Evolutionary conservation across 2,797 vertebrate species (phyloP).

Genomic region (Dallia pectoralis): DNA sequence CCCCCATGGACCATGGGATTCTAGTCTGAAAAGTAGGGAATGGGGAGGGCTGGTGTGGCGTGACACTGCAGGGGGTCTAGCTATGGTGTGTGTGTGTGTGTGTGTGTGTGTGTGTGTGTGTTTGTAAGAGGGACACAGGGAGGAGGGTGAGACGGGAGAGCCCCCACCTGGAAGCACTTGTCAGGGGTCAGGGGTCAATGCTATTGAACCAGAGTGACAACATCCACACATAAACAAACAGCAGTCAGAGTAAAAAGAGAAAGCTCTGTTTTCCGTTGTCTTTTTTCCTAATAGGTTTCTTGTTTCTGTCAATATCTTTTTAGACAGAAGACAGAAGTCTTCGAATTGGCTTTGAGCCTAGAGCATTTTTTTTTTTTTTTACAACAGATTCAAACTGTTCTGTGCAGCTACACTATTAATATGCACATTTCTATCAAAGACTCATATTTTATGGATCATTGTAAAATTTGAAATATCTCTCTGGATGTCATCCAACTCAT

Average conservation of each 20-base stretch:
- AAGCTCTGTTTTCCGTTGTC: conserved; percentile 35
- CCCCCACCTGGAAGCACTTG: conserved; percentile 79
- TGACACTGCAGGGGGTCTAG: not conserved
- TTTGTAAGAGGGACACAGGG: conserved; percentile 62
- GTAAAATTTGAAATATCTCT: not conserved
- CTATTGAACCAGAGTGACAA: conserved; percentile 77
- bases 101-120: conserved; percentile 36
- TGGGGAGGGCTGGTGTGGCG: not conserved
- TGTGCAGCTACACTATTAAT: not conserved
- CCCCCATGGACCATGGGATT: no score
- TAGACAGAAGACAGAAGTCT: not conserved
- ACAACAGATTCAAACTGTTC: not conserved
- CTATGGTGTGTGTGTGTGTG: not conserved
- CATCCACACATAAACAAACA: conserved; percentile 62
- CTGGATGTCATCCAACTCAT: not conserved
- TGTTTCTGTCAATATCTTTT: not conserved
- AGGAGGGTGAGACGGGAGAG: conserved; percentile 53
- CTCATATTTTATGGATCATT: not conserved
- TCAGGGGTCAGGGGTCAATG: conserved; percentile 69
- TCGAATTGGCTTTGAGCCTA: not conserved
- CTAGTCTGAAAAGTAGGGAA: no score
- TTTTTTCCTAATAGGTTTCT: conserved; percentile 1
- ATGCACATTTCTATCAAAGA: not conserved
- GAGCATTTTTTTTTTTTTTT: not conserved
- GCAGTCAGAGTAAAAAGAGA: conserved; percentile 52